Conservation (phyloP, 1,140 invertebrate genomes). For the Patella vulgata region DNA sequence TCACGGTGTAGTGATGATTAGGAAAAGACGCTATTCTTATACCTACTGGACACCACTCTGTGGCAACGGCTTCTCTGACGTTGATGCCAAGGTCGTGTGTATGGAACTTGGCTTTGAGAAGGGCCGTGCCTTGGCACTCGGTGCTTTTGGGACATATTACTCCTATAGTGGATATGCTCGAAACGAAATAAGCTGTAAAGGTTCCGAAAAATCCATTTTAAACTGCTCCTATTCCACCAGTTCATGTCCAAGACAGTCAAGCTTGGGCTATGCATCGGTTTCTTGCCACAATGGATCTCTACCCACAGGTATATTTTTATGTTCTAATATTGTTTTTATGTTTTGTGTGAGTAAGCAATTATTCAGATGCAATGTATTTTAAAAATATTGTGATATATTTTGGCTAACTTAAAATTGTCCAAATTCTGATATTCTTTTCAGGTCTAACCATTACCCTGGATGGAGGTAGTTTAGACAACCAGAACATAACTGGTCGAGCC, state of each 20-base stretch:
- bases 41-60: slow-evolving; percentile 41
- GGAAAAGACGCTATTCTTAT: slow-evolving; percentile 17
- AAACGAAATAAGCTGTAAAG: slow-evolving; percentile 41
- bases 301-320: slow-evolving; percentile 28
- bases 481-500: slow-evolving; percentile 69
- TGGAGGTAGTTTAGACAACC: slow-evolving; percentile 31
- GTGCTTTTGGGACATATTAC: slow-evolving; percentile 46
- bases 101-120: slow-evolving; percentile 43
- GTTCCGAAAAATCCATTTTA: slow-evolving; percentile 39
- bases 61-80: slow-evolving; percentile 40
- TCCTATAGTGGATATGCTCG: slow-evolving; percentile 25
- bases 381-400: not conserved
- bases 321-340: too few species aligned
- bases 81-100: slow-evolving; percentile 46
- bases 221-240: slow-evolving; percentile 37
- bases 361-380: not conserved
- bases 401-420: not conserved
- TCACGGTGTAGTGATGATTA: slow-evolving; percentile 45
- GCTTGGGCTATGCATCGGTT: slow-evolving; percentile 49
- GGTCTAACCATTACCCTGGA: slow-evolving; percentile 26
- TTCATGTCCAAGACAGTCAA: slow-evolving; percentile 38
- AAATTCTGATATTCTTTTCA: slow-evolving; percentile 14
- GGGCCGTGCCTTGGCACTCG: slow-evolving; percentile 39
- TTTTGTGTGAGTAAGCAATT: too few species aligned
- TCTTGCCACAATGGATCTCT: slow-evolving; percentile 49